Conservation (phyloP, 2,113 vertebrate genomes). For the Eurystomus gularis region DNA sequence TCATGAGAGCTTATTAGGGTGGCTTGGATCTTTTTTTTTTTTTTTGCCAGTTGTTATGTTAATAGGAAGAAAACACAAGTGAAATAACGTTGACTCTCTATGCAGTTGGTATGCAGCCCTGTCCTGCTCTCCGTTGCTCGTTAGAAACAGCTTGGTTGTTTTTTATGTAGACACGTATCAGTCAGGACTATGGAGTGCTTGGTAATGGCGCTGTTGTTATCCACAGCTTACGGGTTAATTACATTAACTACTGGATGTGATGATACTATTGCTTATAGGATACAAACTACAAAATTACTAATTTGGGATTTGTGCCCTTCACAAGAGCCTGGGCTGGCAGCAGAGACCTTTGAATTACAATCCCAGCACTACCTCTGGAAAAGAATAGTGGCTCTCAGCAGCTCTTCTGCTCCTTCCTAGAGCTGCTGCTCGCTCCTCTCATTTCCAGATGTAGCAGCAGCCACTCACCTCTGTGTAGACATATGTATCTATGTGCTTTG, state of each 20-base stretch:
- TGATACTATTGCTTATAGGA: neutral
- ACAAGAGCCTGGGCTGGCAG: neutral
- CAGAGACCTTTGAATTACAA: neutral
- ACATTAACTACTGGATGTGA: neutral
- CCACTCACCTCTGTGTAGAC: accelerated
- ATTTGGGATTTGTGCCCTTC: neutral
- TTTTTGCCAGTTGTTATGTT: neutral
- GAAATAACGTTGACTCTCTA: neutral
- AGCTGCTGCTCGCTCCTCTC: neutral
- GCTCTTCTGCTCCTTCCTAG: neutral
- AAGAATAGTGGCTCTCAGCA: neutral
- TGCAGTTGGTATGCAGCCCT: neutral
- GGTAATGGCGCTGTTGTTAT: neutral
- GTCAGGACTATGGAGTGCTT: neutral
- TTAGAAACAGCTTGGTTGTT: too few relatives aligned
- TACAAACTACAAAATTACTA: neutral
- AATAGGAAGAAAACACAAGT: neutral
- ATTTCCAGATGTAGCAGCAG: neutral
- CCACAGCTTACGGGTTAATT: neutral
- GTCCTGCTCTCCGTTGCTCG: neutral
- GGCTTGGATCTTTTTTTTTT: neutral
- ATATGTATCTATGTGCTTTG: neutral
- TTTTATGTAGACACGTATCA: neutral
- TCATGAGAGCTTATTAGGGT: neutral
- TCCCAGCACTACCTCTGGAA: neutral